A percentile compares a stretch with the other conserved stretches of the same genome.
Conservation (phyloP, 2,113 vertebrate species). For the Euleptes europaea region DNA sequence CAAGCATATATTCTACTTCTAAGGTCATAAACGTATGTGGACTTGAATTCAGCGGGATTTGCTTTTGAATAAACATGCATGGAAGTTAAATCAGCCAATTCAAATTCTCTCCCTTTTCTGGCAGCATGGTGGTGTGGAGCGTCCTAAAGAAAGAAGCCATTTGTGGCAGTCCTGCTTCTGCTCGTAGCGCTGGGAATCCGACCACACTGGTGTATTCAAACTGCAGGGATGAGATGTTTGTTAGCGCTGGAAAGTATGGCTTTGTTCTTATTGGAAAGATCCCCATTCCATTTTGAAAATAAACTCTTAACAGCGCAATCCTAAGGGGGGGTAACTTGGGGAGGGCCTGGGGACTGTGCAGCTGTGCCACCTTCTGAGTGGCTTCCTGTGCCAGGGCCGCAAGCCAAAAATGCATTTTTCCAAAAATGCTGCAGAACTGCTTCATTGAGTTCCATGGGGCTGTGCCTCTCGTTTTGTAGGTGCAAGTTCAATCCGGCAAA, state of each 20-base stretch:
- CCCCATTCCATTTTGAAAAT: not conserved
- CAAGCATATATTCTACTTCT: not conserved
- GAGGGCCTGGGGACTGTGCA: too few relatives aligned
- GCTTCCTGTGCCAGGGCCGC: too few relatives aligned
- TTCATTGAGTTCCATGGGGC: too few relatives aligned
- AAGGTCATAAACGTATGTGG: not conserved
- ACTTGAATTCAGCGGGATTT: not conserved
- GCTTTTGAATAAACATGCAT: not conserved
- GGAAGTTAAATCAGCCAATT: not conserved
- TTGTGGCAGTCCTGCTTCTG: slow-evolving; percentile 82
- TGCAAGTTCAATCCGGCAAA: too few relatives aligned
- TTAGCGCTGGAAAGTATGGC: slow-evolving; percentile 87
- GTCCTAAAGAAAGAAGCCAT: slow-evolving; percentile 80
- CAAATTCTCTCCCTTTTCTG: slow-evolving; percentile 8
- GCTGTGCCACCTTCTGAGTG: too few relatives aligned
- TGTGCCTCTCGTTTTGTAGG: too few relatives aligned
- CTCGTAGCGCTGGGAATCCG: slow-evolving; percentile 73
- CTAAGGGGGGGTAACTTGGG: too few relatives aligned
- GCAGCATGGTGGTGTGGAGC: slow-evolving; percentile 88
- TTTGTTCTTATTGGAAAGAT: not conserved
- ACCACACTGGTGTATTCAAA: slow-evolving; percentile 75
- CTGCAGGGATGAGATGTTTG: slow-evolving; percentile 79
- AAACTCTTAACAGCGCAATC: fast-evolving
- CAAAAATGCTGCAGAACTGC: too few relatives aligned
- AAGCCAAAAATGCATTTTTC: too few relatives aligned